phyloP scores from a whole-genome alignment of 2,113 vertebrate species.

The Muntiacus reevesi region DNA sequence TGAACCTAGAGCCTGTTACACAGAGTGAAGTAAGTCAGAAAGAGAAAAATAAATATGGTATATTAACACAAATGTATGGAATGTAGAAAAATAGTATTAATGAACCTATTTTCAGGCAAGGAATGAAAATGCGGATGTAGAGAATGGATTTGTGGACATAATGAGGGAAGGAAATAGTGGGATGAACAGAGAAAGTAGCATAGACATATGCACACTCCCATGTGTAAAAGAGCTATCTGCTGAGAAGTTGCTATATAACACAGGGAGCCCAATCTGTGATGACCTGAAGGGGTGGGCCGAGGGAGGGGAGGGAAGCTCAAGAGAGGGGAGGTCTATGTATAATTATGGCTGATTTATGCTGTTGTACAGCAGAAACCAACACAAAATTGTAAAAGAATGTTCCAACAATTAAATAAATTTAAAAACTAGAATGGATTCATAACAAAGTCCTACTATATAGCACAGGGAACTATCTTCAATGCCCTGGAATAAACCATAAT shows the following conservation, averaged over 20 bases:
- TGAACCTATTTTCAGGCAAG: background rate
- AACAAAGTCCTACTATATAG: background rate
- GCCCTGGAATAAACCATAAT: background rate
- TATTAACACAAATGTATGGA: background rate
- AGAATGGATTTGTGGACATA: background rate
- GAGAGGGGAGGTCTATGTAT: background rate
- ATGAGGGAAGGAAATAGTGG: background rate
- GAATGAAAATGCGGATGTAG: background rate
- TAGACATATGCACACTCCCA: background rate
- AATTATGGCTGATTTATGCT: background rate
- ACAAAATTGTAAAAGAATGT: background rate
- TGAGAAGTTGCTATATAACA: background rate
- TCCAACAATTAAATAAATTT: background rate
- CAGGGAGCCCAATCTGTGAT: background rate
- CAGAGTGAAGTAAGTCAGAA: background rate
- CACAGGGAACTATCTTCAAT: background rate
- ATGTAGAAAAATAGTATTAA: background rate
- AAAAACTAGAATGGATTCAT: background rate
- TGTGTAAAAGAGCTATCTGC: background rate
- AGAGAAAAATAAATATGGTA: background rate
- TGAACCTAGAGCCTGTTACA: background rate
- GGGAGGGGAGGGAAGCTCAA: background rate
- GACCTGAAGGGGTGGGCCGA: background rate
- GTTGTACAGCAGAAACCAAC: background rate
- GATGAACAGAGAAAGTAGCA: background rate